A percentile compares a stretch with the other conserved stretches of the same genome.
phyloP scores from a whole-genome alignment of 2,797 vertebrate species.

The Channa striata region DNA sequence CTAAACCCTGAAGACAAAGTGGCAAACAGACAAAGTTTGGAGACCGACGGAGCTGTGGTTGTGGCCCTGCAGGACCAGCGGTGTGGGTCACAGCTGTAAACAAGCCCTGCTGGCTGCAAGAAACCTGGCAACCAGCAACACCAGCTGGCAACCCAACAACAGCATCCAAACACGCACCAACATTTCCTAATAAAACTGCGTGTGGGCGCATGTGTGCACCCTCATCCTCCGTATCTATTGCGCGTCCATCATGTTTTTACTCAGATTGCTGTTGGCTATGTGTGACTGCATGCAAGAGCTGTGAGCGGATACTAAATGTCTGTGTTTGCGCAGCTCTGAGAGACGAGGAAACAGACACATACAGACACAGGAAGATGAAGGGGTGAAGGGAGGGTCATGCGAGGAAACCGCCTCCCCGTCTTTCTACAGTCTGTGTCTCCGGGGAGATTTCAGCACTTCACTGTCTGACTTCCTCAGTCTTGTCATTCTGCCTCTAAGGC shows the following conservation, averaged over 20 bases:
- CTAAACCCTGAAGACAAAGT: background rate
- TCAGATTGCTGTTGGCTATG: slow-evolving; percentile 44
- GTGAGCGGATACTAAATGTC: slow-evolving; percentile 17
- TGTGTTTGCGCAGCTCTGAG: slow-evolving; percentile 7
- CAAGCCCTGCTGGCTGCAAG: slow-evolving; percentile 34
- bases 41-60: slow-evolving; percentile 17
- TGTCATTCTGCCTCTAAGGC: slow-evolving; percentile 34
- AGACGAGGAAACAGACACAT: slow-evolving; percentile 7
- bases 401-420: slow-evolving; percentile 43
- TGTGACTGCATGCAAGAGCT: slow-evolving; percentile 33
- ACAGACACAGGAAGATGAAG: background rate
- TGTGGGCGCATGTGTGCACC: slow-evolving; percentile 25
- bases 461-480: slow-evolving; percentile 45
- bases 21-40: background rate
- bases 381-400: slow-evolving; percentile 60
- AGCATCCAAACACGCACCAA: slow-evolving; percentile 46
- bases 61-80: slow-evolving; percentile 20
- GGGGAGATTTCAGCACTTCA: slow-evolving; percentile 47
- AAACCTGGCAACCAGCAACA: slow-evolving; percentile 57
- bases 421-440: slow-evolving; percentile 36
- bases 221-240: slow-evolving; percentile 24
- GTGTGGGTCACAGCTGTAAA: slow-evolving; percentile 56
- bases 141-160: slow-evolving; percentile 52
- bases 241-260: slow-evolving; percentile 31
- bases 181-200: slow-evolving; percentile 22